Base-by-base conservation (phyloP, 2,113 vertebrate genomes). In the Nestor notabilis region DNA sequence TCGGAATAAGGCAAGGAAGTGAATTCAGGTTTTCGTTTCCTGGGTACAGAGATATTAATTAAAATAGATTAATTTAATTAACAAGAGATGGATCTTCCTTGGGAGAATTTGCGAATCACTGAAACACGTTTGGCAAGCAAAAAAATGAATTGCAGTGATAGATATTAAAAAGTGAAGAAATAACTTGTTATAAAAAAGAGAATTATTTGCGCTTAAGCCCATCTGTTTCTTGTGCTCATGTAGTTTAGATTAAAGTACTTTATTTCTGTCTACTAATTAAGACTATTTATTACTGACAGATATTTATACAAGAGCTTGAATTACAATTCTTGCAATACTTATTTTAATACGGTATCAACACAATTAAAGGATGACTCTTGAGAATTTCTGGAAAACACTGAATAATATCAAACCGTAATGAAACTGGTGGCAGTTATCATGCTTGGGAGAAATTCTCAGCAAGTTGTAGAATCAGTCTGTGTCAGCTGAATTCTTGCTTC, bases 221-320 rank as follows among this genome's bases (percentile, higher is more conserved):
- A 88, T 88, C 92, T 96, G 85, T 89, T 97, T 89, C 83, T 95
- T 75, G 35, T 44, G n/a, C 61, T 95, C 29, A 4, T 61, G 47
- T 58, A 94, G 68, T 87, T 92, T 86, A 91, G 47, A 91, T 91
- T 93, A 81, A 96, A 95, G 55, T 87, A 82, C 60, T 97, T 93
- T 85, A 82, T 92, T 97, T 91, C 76, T 65, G 49, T 70, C 81
- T 89, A 44, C 94, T 94, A 95, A 97, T 97, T 91, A 84, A 61
- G 65, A 92, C 70, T 94, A 92, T 91, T 97, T 97, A 92, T 89
- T 95, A 93, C 72, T 65, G 80, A 71, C 61, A 65, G 68, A 83
- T 86, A 83, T 84, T 89, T 76, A 56, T 91, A 49, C 25, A 41
- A 39, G 37, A 86, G 61, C 77, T 87, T 84, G 94, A 93, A 82